Conservation (phyloP, 2,888 invertebrate genomes). For the Anoncus sp. region DNA sequence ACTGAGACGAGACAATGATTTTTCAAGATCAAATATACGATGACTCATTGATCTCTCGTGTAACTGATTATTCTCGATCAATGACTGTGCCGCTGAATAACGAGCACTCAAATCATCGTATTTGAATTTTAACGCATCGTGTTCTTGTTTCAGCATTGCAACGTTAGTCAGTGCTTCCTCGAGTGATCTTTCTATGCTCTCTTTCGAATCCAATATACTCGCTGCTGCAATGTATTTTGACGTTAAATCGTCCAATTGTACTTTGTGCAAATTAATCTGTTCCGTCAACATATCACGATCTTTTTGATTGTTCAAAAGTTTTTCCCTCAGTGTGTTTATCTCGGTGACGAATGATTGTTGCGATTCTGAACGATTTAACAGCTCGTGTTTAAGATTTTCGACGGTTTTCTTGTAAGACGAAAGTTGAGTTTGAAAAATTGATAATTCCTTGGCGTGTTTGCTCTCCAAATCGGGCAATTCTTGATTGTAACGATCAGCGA, state of each 20-base stretch:
- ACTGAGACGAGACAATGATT: constrained; percentile 76
- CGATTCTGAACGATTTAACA: constrained; percentile 73
- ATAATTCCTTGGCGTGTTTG: constrained; percentile 78
- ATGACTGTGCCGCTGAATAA: constrained; percentile 75
- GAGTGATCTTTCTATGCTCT: constrained; percentile 80
- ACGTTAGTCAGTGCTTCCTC: constrained; percentile 78
- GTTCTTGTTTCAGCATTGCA: constrained; percentile 74
- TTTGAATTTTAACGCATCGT: constrained; percentile 74
- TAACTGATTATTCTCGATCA: constrained; percentile 75
- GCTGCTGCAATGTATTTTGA: constrained; percentile 77
- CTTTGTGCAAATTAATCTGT: constrained; percentile 76
- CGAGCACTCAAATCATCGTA: constrained; percentile 77
- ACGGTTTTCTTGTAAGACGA: constrained; percentile 77
- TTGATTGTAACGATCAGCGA: constrained; percentile 74
- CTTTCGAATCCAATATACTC: constrained; percentile 79
- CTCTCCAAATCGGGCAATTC: constrained; percentile 75
- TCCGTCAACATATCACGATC: constrained; percentile 76
- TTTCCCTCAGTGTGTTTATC: constrained; percentile 69
- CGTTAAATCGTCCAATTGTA: constrained; percentile 79
- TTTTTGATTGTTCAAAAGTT: constrained; percentile 71
- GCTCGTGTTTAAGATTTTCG: constrained; percentile 76
- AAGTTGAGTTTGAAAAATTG: constrained; percentile 77
- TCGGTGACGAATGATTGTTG: constrained; percentile 73
- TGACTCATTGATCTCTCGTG: constrained; percentile 74
- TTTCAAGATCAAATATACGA: constrained; percentile 75